Evolutionary conservation across 1,140 invertebrate species (phyloP).

Genomic region (Laupala kohalensis): DNA sequence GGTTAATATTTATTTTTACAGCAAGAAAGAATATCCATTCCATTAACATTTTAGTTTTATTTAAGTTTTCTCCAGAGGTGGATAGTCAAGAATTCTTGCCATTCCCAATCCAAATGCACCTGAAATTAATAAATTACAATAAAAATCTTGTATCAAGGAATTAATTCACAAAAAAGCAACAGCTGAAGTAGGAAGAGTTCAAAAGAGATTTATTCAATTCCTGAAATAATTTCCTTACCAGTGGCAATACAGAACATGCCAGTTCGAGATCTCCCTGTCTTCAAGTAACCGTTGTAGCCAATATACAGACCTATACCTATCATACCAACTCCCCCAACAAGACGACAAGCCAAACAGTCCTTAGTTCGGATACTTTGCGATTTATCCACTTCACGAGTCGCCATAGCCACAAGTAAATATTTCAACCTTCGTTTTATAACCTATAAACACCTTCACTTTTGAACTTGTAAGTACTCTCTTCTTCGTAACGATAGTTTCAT

Average conservation of each 20-base stretch:
- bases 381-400: neutral
- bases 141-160: neutral
- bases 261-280: neutral
- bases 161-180: neutral
- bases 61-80: neutral
- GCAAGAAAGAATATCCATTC: neutral
- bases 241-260: neutral
- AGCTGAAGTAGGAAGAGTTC: neutral
- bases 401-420: too few species aligned
- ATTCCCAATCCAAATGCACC: neutral
- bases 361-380: neutral
- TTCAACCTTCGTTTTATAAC: too few species aligned
- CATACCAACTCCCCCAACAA: neutral
- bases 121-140: neutral
- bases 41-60: neutral
- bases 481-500: too few species aligned
- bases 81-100: neutral
- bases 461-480: too few species aligned
- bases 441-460: too few species aligned
- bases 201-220: neutral
- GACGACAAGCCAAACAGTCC: conserved; percentile 5
- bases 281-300: neutral
- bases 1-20: neutral
- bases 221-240: neutral
- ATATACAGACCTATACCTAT: neutral